Conservation (phyloP, 2,797 vertebrate species). For the Microctenopoma lineatum region DNA sequence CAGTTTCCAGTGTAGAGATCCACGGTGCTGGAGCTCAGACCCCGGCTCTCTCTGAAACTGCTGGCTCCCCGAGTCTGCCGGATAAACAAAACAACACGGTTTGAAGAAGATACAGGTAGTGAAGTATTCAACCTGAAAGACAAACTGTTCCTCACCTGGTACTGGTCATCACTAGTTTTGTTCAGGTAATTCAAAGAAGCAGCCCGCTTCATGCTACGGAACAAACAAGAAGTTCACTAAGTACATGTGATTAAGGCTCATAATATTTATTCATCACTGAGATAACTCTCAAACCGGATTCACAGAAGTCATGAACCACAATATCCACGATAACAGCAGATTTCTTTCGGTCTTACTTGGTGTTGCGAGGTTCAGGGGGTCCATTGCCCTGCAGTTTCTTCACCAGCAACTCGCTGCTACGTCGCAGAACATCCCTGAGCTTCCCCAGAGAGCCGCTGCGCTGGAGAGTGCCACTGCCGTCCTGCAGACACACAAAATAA, state of each 20-base stretch:
- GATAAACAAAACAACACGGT: not conserved
- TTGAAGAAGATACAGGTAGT: not conserved
- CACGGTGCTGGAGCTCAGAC: slow-evolving; percentile 92
- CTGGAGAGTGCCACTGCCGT: slow-evolving; percentile 91
- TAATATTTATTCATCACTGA: too few relatives aligned
- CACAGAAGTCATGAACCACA: not conserved
- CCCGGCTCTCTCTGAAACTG: slow-evolving; percentile 83
- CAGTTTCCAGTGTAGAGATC: slow-evolving; percentile 90
- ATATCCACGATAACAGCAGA: not conserved
- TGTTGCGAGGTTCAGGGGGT: slow-evolving; percentile 87
- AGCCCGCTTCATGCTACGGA: slow-evolving; percentile 93
- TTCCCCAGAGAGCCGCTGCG: slow-evolving; percentile 94
- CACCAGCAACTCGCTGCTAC: slow-evolving; percentile 96
- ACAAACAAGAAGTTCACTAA: slow-evolving; percentile 10
- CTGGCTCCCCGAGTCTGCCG: slow-evolving; percentile 80
- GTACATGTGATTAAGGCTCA: too few relatives aligned
- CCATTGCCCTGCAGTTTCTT: slow-evolving; percentile 94
- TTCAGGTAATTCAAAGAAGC: slow-evolving; percentile 94
- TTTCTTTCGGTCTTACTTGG: slow-evolving; percentile 68
- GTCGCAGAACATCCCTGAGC: slow-evolving; percentile 91
- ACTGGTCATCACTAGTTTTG: slow-evolving; percentile 87
- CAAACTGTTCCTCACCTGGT: slow-evolving; percentile 84
- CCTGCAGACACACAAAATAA: slow-evolving; percentile 81
- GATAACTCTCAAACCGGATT: too few relatives aligned
- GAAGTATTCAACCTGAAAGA: not conserved